Percentiles rank a stretch among this genome's conserved stretches.
Conservation (phyloP, 2,113 vertebrate genomes). For the Asarcornis scutulata region DNA sequence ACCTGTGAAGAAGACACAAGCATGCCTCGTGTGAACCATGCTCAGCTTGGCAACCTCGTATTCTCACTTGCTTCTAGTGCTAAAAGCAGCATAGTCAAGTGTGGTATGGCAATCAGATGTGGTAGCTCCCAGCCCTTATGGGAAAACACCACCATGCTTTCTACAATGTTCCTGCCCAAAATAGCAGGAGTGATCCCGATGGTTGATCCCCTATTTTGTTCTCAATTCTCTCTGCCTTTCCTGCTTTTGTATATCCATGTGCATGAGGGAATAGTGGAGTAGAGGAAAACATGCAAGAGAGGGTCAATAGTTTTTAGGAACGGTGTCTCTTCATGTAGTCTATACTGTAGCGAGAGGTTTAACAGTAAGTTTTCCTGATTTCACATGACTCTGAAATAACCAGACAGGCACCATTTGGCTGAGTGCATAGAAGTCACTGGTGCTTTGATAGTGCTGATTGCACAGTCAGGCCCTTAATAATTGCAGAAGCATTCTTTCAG, state of each 20-base stretch:
- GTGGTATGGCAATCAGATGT: background rate
- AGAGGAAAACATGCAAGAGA: background rate
- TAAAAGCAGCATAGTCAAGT: background rate
- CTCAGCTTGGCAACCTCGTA: background rate
- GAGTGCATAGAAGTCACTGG: background rate
- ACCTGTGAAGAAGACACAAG: background rate
- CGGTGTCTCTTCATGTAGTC: background rate
- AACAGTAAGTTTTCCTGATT: background rate
- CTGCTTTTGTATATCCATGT: background rate
- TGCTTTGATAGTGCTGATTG: background rate
- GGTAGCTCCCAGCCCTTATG: background rate
- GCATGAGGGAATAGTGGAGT: background rate
- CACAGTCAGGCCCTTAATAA: background rate
- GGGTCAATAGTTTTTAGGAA: background rate
- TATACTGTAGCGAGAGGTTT: background rate
- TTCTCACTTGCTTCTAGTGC: background rate
- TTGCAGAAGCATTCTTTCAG: background rate
- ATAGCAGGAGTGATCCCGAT: background rate
- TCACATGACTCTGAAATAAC: background rate
- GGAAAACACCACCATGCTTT: background rate
- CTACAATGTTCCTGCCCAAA: background rate
- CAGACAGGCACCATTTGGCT: background rate
- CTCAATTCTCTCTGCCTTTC: background rate
- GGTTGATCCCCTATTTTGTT: background rate
- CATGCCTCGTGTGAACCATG: background rate